Percentiles rank a stretch among this genome's conserved stretches.
Evolutionary conservation across 2,797 vertebrate species (phyloP).

Genomic region (Helarctos malayanus): DNA sequence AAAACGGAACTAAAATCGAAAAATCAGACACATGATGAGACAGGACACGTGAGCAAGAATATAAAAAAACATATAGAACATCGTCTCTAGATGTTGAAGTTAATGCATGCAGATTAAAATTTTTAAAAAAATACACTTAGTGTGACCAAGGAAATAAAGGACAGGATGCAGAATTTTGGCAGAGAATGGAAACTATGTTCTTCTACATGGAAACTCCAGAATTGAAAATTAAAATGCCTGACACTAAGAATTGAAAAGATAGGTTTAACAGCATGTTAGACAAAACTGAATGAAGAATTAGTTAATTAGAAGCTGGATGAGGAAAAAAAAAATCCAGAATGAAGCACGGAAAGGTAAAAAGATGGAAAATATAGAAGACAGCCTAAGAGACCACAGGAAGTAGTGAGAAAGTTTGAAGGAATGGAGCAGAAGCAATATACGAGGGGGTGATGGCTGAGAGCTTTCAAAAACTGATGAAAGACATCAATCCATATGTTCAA

Average conservation of each 20-base stretch:
- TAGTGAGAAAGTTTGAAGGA: not conserved
- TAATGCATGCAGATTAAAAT: not conserved
- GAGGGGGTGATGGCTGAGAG: not conserved
- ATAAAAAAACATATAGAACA: not conserved
- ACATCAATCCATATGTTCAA: not conserved
- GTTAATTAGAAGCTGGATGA: conserved; percentile 33
- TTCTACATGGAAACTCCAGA: conserved; percentile 46
- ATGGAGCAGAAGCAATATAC: not conserved
- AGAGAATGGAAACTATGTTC: conserved; percentile 6
- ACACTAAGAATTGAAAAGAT: conserved; percentile 29
- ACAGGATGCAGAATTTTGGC: conserved; percentile 37
- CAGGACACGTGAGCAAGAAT: conserved; percentile 18
- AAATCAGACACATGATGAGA: not conserved
- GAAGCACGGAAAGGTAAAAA: not conserved
- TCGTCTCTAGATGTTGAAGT: conserved; percentile 1
- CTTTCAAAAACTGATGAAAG: conserved; percentile 16
- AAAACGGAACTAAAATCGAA: not conserved
- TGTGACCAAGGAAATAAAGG: conserved; percentile 21
- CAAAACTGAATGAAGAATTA: conserved; percentile 43
- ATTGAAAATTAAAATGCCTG: not conserved
- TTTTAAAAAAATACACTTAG: not conserved
- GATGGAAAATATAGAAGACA: not conserved
- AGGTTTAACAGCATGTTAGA: conserved; percentile 3
- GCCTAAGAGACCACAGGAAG: conserved; percentile 1
- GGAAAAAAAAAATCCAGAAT: conserved; percentile 21